Evolutionary conservation across 1,140 invertebrate species (phyloP), one percentile per base, ranked within the genome.

Genomic region (Rhopalosiphum padi): DNA sequence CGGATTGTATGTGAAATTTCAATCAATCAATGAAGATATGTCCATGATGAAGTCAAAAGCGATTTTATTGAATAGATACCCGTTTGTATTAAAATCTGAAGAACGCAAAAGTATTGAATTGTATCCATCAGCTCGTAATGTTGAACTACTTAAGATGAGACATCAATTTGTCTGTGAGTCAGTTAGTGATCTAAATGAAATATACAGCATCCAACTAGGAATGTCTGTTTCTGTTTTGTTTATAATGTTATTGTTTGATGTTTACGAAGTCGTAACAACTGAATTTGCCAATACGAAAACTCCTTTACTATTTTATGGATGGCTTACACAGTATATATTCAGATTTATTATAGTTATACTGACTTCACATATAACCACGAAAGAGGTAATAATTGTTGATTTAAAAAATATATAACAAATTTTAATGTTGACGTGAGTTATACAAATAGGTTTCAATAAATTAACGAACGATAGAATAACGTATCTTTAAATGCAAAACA

Each of bases 171-270:
- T 77, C 8, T 43, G 55, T 1, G 41, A 41, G 23, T 35, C 41
- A 30, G 55, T 77, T 18, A 21, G 11, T 18, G 25, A 91, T 25
- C 30, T 91, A 43, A 91, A 91, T 15, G 15, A n/a, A n/a, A 22
- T 91, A 1, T 91, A 82, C 60, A n/a, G 60, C 25, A 30, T 91
- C 15, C 90, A 77, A n/a, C 21, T 91, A 41, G 60, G 55, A 46
- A 43, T 91, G 30, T 91, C 90, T 30, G 1, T 91, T 11, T 77
- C 22, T n/a, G 60, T 77, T 48, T n/a, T 91, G 22, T 91, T 55
- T 46, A 35, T 60, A 3, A 91, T 91, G 90, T 21, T n/a, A 30
- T n/a, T 91, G 35, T 91, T 91, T 8, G 90, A 91, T 35, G 77
- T 91, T 7, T 91, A 91, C 25, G 53, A 43, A 8, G 30, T 7